A percentile compares a stretch with the other conserved stretches of the same genome.
phyloP scores from a whole-genome alignment of 2,888 invertebrate genomes.

The Drosophila rellima region DNA sequence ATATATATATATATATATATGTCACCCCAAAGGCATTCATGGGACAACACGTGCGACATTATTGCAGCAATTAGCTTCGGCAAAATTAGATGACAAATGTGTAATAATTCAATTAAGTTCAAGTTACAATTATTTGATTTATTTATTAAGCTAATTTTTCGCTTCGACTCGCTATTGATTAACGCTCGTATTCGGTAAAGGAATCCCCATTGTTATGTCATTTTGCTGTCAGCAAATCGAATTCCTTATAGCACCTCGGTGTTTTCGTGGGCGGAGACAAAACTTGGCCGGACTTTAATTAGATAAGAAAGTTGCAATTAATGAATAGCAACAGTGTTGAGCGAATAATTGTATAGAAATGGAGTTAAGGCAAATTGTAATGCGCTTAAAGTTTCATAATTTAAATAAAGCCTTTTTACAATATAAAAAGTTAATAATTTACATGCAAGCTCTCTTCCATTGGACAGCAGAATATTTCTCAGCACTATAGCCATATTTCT shows the following conservation, averaged over 20 bases:
- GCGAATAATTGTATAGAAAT: neutral
- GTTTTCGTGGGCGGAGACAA: neutral
- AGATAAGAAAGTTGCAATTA: neutral
- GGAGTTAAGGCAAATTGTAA: neutral
- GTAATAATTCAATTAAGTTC: slow-evolving; percentile 80
- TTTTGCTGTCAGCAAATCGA: slow-evolving; percentile 1
- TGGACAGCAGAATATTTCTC: neutral
- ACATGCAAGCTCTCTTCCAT: too few species aligned
- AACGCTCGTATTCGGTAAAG: slow-evolving; percentile 18
- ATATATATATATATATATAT: slow-evolving; percentile 8
- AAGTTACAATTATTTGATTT: slow-evolving; percentile 78
- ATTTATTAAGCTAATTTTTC: slow-evolving; percentile 61
- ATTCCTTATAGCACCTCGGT: slow-evolving; percentile 9
- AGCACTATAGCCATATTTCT: neutral
- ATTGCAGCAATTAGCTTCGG: slow-evolving; percentile 75
- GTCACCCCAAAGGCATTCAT: slow-evolving; percentile 40
- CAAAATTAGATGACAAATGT: slow-evolving; percentile 76
- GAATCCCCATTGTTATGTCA: slow-evolving; percentile 6
- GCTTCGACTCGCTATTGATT: slow-evolving; percentile 37
- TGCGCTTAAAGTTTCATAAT: neutral
- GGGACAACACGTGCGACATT: slow-evolving; percentile 73
- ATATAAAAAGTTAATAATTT: neutral
- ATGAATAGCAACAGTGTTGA: neutral
- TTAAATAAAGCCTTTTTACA: neutral
- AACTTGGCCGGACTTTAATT: neutral